phyloP scores from a whole-genome alignment of 2,797 vertebrate genomes.

The Miichthys miiuy region DNA sequence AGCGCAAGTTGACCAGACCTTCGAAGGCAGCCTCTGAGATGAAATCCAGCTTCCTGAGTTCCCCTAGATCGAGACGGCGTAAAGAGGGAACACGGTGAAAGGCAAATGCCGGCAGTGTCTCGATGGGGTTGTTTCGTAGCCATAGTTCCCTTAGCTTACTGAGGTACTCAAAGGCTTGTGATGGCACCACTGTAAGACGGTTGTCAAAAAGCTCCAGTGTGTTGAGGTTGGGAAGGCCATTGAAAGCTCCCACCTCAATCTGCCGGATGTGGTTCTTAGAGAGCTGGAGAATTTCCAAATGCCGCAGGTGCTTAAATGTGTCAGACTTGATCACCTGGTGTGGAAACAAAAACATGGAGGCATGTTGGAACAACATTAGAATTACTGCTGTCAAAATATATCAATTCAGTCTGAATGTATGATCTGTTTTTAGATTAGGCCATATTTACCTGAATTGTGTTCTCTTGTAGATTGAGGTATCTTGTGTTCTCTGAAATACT shows the following conservation, averaged over 20 bases:
- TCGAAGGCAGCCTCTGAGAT: constrained; percentile 98
- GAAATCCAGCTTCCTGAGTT: constrained; percentile 95
- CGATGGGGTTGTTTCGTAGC: constrained; percentile 97
- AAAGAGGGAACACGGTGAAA: constrained; percentile 97
- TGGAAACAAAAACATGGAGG: constrained; percentile 57
- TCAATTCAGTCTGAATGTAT: constrained; percentile 5
- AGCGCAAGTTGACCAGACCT: constrained; percentile 94
- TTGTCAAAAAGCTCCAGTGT: constrained; percentile 98
- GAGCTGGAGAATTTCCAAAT: constrained; percentile 97
- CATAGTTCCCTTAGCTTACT: constrained; percentile 97
- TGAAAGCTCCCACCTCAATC: constrained; percentile 98
- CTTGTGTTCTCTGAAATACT: constrained; percentile 97
- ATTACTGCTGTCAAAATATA: constrained; percentile 32
- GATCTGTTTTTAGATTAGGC: constrained; percentile 8
- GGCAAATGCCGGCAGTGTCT: constrained; percentile 95
- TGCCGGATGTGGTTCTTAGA: constrained; percentile 96
- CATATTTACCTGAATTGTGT: constrained; percentile 91
- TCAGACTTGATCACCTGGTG: constrained; percentile 93
- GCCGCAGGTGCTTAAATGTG: constrained; percentile 96
- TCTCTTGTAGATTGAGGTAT: constrained; percentile 99
- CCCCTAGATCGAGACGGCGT: constrained; percentile 93
- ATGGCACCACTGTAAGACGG: constrained; percentile 94
- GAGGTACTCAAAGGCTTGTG: constrained; percentile 97
- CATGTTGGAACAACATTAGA: constrained; percentile 53
- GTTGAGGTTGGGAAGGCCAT: constrained; percentile 96